Evolutionary conservation across 2,797 vertebrate species (phyloP), one percentile per base, ranked within the genome.

Genomic region (Gymnothorax javanicus): DNA sequence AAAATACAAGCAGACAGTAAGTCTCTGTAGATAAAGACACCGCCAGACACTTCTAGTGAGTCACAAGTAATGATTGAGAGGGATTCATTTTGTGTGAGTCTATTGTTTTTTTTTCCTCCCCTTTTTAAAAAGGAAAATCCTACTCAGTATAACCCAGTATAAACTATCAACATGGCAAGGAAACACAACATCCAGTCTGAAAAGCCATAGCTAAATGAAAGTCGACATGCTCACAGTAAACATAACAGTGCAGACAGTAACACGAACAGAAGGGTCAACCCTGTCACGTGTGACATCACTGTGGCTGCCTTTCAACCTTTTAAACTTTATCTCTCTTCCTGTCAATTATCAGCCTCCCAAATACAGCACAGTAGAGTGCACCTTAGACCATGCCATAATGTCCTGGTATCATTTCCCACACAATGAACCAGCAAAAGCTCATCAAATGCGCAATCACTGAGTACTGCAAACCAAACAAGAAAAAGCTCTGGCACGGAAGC

Each of bases 201-300:
- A 81, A 54, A 81, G 23, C 77, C 77, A 81, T 23, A 81, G 56
- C 77, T 54, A 43, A 23, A 54, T 81, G 7, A 23, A 81, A 52
- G 50, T 8, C 56, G 77, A 81, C 54, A 56, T 56, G 77, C 50
- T 81, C n/a, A 81, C 77, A 54, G 77, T 81, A 81, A 81, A 81
- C 77, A 81, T 56, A 23, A 4, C 20, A 81, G 52, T 54, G 17
- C 13, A 52, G 20, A 7, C 20, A 20, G 77, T n/a, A 54, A 54
- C 3, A 77, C 20, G 73, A 50, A 77, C 73, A 56, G 20, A 54
- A 52, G 56, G 73, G 33, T 56, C 20, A 56, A 81, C 23, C 20
- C 0, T 7, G 56, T n/a, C 50, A 7, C 20, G 9, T 81, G 7
- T n/a, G 50, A 54, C 50, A 54, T 81, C 17, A 23, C 52, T 23